Base-by-base conservation (phyloP, 2,797 vertebrate species). In the Chelidonichthys spinosus region DNA sequence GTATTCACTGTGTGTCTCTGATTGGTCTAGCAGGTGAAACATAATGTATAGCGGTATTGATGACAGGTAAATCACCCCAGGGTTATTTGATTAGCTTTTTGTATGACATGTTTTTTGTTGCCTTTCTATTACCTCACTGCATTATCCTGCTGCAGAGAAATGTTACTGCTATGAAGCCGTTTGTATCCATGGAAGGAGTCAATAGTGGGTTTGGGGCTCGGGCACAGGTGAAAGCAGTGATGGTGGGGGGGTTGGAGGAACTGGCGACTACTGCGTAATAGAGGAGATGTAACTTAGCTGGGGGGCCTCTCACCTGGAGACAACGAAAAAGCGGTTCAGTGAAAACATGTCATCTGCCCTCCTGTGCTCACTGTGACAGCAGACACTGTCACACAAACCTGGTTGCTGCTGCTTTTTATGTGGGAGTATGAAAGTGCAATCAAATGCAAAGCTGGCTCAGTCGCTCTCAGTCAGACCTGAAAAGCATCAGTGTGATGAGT, bases 221-320 rank as follows among this genome's bases (percentile, higher is more conserved):
- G 11, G n/a, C 58, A 66, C 58, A 2, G 63, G 62, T 3, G 13
- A 52, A 76, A 73, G 77, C 35, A 70, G 81, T 36, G 40, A 66
- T 80, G 69, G 76, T 58, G 55, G 72, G 74, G 25, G 72, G 70
- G 55, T 53, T 35, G 62, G 59, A 77, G 72, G 65, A 79, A 55
- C 63, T 64, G 70, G 71, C 14, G 61, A 73, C 74, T 82, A 85
- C 82, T 87, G 81, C 69, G 73, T 86, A 73, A 82, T 69, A 72
- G 64, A 66, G 54, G 61, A 68, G 61, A 75, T 84, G 72, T 76
- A 69, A 72, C 81, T 84, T 83, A 64, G 78, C 47, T 50, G 75
- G 76, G 40, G 85, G 81, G 62, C 15, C 66, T 76, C 83, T 88
- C 85, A 90, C 90, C 87, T 92, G 84, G 87, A 89, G 82, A 90